Base-by-base conservation (phyloP, 2,888 invertebrate genomes). In the Noctua janthina region DNA sequence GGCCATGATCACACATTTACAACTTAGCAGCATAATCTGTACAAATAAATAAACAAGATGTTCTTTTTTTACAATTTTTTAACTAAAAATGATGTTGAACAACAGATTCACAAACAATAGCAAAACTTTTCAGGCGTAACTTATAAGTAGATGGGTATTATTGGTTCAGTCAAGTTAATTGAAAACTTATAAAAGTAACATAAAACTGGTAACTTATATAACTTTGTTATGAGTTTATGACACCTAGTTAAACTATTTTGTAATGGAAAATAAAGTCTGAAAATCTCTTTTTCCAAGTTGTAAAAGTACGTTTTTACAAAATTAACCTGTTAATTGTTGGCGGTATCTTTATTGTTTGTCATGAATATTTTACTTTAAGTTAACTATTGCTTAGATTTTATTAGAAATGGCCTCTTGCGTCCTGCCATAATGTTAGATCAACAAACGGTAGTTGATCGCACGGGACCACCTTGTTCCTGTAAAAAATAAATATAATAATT, bases 351-450 rank as follows among this genome's bases (percentile, higher is more conserved):
- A 72, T 81, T 66, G 23, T 70, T 70, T 70, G 29, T 69, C 51
- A 64, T 62, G 35, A 10, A 23, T 68, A 68, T 73, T 64, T 72
- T 39, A 76, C 67, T 79, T 78, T 76, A 62, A 46, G 8, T 78
- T 82, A 85, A 39, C 4, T 73, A 82, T 29, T 59, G 46, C 3
- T 51, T 64, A 68, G 13, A 43, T 46, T 73, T 79, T 86, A 86
- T 74, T 92, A 91, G 73, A 73, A 92, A 74, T 83, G 85, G 46
- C 87, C 87, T 69, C 89, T 90, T 20, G 89, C 88, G 90, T 97
- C 97, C 91, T 96, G 95, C 97, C 97, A 97, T 89, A 96, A 90
- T n/a, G 94, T 93, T 72, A 97, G 91, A 88, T 97, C 96, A 23
- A 97, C 88, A 73, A 92, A 91, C 66, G 97, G 97, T 79, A 98